Evolutionary conservation across 2,888 invertebrate species (phyloP).

Genomic region (Rhodophaea formosa): DNA sequence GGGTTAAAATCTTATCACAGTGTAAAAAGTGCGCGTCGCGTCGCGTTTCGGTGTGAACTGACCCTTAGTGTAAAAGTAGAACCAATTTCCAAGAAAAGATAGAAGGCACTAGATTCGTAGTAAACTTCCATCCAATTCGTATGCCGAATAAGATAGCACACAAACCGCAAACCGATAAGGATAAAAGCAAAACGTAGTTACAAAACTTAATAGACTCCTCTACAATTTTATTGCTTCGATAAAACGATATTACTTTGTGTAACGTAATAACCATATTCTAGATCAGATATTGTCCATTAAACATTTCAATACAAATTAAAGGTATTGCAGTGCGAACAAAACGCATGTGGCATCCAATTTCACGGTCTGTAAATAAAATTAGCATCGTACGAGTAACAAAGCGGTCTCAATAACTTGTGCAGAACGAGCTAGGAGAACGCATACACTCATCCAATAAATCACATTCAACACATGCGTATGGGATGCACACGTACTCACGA

Average conservation of each 20-base stretch:
- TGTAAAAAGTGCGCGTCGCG: too few relatives aligned
- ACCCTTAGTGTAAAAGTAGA: too few relatives aligned
- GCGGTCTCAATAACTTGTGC: slow-evolving; percentile 72
- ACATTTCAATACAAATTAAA: slow-evolving; percentile 63
- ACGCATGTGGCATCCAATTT: slow-evolving; percentile 67
- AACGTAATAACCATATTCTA: slow-evolving; percentile 31
- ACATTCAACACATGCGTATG: slow-evolving; percentile 33
- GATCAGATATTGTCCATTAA: slow-evolving; percentile 48
- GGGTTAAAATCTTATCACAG: too few relatives aligned
- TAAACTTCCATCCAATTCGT: neutral
- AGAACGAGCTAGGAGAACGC: slow-evolving; percentile 62
- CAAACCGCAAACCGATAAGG: slow-evolving; percentile 48
- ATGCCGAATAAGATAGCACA: slow-evolving; percentile 17
- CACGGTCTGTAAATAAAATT: slow-evolving; percentile 78
- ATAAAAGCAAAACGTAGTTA: slow-evolving; percentile 71
- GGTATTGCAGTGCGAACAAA: slow-evolving; percentile 45
- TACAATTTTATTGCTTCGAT: slow-evolving; percentile 54
- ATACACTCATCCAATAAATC: slow-evolving; percentile 58
- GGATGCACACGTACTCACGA: slow-evolving; percentile 1
- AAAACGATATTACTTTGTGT: slow-evolving; percentile 43
- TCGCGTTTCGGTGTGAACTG: too few relatives aligned
- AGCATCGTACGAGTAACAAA: slow-evolving; percentile 73
- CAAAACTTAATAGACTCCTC: slow-evolving; percentile 53
- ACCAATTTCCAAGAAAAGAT: too few relatives aligned
- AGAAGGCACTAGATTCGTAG: too few relatives aligned